Base-by-base conservation (phyloP, 2,797 vertebrate species). In the Lemur catta region DNA sequence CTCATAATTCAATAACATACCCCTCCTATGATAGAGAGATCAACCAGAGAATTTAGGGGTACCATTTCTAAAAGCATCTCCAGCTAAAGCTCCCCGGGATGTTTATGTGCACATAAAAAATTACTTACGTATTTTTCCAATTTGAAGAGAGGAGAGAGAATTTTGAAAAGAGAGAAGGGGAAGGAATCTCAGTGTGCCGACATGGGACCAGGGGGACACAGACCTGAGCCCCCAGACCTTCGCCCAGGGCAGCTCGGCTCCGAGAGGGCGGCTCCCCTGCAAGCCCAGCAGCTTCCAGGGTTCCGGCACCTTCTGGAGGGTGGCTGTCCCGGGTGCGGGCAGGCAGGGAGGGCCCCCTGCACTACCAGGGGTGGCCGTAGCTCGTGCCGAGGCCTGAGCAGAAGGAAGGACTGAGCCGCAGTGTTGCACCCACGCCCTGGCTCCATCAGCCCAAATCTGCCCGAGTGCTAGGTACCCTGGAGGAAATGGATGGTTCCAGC, bases 391-490 rank as follows among this genome's bases (percentile, higher is more conserved):
- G 22, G 28, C 75, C 55, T 17, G 86, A 18, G 3, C 48, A 43
- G 15, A 61, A 81, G 38, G 13, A 30, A 43, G 57, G 26, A 20
- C 17, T 3, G 30, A 59, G 18, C 22, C 4, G 1, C 2, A 0
- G 7, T 15, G 10, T 38, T 2, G 1, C 52, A 35, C n/a, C 33
- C 0, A 0, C 6, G 30, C 28, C 76, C 84, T 24, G 14, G 35
- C 4, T 9, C 15, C 26, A 35, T 9, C 6, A 17, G 15, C 57
- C 41, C 12, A n/a, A 13, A 15, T 38, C 57, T 7, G 1, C 38
- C 9, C 38, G 35, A 26, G 7, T 12, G 0, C 20, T 18, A 46
- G n/a, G 15, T 6, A 2, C 6, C 0, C 10, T 4, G 0, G 13
- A 52, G 15, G 10, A 13, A 15, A 4, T 43, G 17, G 2, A 7